Conservation (phyloP, 2,888 invertebrate species). For the Galeopsomyia nigrocyanea region DNA sequence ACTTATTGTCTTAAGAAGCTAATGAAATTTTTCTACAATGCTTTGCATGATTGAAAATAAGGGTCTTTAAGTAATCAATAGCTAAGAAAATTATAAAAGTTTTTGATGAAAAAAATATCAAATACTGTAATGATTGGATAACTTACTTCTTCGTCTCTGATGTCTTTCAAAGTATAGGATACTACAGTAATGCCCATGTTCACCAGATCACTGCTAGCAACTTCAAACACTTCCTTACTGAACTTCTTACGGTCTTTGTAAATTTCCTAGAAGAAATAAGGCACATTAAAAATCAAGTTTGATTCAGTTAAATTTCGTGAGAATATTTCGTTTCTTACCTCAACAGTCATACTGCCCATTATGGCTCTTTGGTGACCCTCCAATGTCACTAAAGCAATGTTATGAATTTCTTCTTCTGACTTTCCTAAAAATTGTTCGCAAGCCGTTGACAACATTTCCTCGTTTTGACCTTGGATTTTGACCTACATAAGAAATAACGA, state of each 20-base stretch:
- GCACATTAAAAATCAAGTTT: slow-evolving; percentile 5
- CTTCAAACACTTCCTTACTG: slow-evolving; percentile 94
- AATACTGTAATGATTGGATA: slow-evolving; percentile 1
- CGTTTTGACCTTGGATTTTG: slow-evolving; percentile 90
- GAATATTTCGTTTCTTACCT: slow-evolving; percentile 68
- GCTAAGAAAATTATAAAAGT: slow-evolving; percentile 27
- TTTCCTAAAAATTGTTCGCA: slow-evolving; percentile 96
- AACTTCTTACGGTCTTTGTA: slow-evolving; percentile 97
- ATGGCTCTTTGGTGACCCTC: slow-evolving; percentile 96
- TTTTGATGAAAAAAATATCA: slow-evolving; percentile 28
- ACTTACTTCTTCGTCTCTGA: slow-evolving; percentile 92
- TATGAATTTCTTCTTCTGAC: slow-evolving; percentile 87
- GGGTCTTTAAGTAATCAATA: slow-evolving; percentile 31
- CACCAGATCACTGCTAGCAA: slow-evolving; percentile 93
- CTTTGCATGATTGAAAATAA: slow-evolving; percentile 42
- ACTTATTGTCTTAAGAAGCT: slow-evolving; percentile 38
- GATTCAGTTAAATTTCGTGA: not conserved
- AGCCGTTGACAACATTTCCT: slow-evolving; percentile 90
- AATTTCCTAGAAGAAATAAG: slow-evolving; percentile 76
- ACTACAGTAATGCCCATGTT: slow-evolving; percentile 98
- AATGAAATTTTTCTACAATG: slow-evolving; percentile 31
- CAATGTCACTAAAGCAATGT: slow-evolving; percentile 90
- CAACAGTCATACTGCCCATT: slow-evolving; percentile 97
- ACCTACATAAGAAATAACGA: slow-evolving; percentile 71
- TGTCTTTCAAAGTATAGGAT: slow-evolving; percentile 94